Conservation (phyloP, 2,888 invertebrate genomes). For the Anticlea derivata region DNA sequence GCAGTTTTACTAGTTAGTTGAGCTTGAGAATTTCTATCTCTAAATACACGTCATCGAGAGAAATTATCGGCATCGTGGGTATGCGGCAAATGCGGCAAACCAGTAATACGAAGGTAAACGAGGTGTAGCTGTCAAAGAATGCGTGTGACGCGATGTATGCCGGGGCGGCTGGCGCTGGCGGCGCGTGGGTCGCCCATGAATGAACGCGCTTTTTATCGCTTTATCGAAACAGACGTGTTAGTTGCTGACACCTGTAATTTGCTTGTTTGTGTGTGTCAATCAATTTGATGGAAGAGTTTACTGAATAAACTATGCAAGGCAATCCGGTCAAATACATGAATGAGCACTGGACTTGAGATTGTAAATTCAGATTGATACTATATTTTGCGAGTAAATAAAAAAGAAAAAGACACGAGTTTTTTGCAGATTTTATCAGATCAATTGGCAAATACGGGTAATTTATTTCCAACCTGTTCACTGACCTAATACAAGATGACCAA, state of each 20-base stretch:
- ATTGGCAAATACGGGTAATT: too few relatives aligned
- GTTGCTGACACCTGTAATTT: constrained; percentile 73
- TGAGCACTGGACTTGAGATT: neutral
- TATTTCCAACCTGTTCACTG: too few relatives aligned
- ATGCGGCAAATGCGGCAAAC: constrained; percentile 43
- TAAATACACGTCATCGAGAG: constrained; percentile 35
- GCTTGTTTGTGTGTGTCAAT: constrained; percentile 61
- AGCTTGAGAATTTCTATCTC: constrained; percentile 36
- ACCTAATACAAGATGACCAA: too few relatives aligned
- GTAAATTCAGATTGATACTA: too few relatives aligned
- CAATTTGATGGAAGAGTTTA: constrained; percentile 49
- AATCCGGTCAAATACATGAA: constrained; percentile 3
- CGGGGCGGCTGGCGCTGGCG: constrained; percentile 31
- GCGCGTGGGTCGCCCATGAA: constrained; percentile 48
- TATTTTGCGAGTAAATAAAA: too few relatives aligned
- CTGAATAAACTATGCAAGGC: constrained; percentile 21
- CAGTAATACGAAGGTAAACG: constrained; percentile 52
- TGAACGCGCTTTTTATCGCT: constrained; percentile 74
- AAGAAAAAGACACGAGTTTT: too few relatives aligned
- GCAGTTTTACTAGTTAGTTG: constrained; percentile 29
- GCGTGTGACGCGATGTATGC: constrained; percentile 55
- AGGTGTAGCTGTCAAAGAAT: constrained; percentile 68
- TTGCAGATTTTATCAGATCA: too few relatives aligned
- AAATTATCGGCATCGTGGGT: constrained; percentile 38
- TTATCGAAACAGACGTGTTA: constrained; percentile 64